phyloP scores from a whole-genome alignment of 2,797 vertebrate species.

The Zalophus californianus region DNA sequence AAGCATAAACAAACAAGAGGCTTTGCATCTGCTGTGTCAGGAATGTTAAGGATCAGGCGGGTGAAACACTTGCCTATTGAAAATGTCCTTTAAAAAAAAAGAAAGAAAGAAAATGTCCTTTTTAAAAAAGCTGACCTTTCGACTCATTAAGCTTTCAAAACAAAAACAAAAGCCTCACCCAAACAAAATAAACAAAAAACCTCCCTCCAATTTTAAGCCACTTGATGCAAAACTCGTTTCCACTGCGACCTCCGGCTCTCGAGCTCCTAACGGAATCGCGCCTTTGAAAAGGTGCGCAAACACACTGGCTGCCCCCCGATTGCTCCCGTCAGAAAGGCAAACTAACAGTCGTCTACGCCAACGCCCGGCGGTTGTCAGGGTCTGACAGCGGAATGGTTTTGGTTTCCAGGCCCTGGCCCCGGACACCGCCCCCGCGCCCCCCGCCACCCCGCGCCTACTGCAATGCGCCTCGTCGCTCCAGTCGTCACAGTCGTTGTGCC shows the following conservation, averaged over 20 bases:
- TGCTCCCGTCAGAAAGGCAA: background rate
- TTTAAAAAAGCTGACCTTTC: background rate
- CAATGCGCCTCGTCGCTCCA: conserved; percentile 97
- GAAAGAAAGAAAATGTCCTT: background rate
- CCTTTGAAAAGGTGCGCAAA: conserved; percentile 31
- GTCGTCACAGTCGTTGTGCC: conserved; percentile 97
- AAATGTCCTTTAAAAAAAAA: background rate
- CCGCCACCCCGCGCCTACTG: conserved; percentile 87
- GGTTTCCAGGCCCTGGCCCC: background rate
- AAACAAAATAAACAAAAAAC: conserved; percentile 60
- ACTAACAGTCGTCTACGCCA: background rate
- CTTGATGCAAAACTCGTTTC: background rate
- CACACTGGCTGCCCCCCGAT: fast-evolving
- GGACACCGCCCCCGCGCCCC: background rate
- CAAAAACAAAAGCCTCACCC: conserved; percentile 41
- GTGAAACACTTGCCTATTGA: background rate
- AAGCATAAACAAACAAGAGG: background rate
- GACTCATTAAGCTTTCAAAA: conserved; percentile 22
- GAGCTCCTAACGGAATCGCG: background rate
- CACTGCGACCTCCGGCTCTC: background rate
- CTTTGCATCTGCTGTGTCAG: background rate
- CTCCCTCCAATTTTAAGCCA: background rate
- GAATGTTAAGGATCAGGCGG: background rate
- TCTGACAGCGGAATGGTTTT: background rate
- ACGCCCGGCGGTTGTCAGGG: background rate